Evolutionary conservation across 1,140 invertebrate species (phyloP), one percentile per base, ranked within the genome.

Genomic region (Cotesia chilonis): DNA sequence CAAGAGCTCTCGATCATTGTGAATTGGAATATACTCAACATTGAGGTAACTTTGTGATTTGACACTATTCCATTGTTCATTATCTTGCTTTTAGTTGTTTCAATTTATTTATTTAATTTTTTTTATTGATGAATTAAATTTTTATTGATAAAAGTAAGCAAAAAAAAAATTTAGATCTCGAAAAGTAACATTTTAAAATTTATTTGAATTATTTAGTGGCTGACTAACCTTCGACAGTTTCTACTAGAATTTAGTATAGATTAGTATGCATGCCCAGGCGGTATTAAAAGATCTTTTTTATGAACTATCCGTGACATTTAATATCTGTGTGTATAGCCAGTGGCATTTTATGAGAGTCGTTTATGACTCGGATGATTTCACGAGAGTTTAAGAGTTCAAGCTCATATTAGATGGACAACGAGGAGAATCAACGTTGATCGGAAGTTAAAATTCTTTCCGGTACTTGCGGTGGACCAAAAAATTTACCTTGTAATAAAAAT

Each of bases 391-490:
- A 47, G 41, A 47, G 41, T 47, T 47, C 10, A 5, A 47, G 41
- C 57, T 68, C 57, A 51, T 12, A 57, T 55, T 36, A 14, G 52
- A 55, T 28, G 52, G 38, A 37, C 38, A 14, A 35, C 52, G 54
- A 35, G n/a, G 20, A 55, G 37, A 51, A 68, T 55, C 36, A 52
- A 68, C 67, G 52, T 59, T 68, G n/a, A 14, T 54, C 67, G 67
- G 67, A 68, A 68, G 67, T 68, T 4, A n/a, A 36, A 52, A 55
- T 68, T 68, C 67, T 36, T 68, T 68, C 67, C 67, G 67, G 67
- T 57, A 37, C 14, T 68, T 68, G 51, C 67, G 54, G 65, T 57
- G 28, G 51, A 55, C 52, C 54, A 41, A 20, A 38, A 54, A 59
- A 68, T 57, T 28, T n/a, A 17, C 51, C 38, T 51, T 20, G 64